Conservation (phyloP, 2,113 vertebrate genomes). For the Daphoenositta chrysoptera region DNA sequence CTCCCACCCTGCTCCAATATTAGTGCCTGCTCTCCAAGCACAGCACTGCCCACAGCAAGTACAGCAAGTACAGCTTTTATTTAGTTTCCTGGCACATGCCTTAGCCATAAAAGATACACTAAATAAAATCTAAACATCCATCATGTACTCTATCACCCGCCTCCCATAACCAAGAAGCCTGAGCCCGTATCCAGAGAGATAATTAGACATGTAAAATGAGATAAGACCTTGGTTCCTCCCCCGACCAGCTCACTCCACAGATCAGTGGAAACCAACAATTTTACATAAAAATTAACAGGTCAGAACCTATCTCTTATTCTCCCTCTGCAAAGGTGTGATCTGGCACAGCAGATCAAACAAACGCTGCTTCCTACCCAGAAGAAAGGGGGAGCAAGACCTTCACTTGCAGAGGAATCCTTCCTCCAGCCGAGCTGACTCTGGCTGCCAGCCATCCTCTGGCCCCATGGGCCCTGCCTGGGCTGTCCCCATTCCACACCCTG, state of each 20-base stretch:
- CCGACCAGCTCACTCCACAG: neutral
- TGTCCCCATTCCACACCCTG: neutral
- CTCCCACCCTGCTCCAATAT: neutral
- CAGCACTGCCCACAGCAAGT: neutral
- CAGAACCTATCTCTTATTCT: neutral
- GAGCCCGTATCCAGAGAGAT: neutral
- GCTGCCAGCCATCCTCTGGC: neutral
- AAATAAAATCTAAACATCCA: constrained; percentile 18
- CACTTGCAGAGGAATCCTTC: neutral
- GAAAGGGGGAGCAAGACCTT: neutral
- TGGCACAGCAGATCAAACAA: neutral
- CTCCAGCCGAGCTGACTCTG: neutral
- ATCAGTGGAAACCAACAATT: neutral
- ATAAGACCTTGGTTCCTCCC: neutral
- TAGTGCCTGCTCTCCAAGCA: neutral
- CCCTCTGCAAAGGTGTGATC: neutral
- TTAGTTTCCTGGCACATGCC: constrained; percentile 15
- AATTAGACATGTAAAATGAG: neutral
- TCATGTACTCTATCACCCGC: neutral
- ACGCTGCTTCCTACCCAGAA: neutral
- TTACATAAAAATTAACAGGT: neutral
- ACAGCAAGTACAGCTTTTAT: neutral
- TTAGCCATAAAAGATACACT: neutral
- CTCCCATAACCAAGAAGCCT: neutral
- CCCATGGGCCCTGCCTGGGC: neutral